Evolutionary conservation across 2,113 vertebrate genomes (phyloP).

Genomic region (Pyxicephalus adspersus): DNA sequence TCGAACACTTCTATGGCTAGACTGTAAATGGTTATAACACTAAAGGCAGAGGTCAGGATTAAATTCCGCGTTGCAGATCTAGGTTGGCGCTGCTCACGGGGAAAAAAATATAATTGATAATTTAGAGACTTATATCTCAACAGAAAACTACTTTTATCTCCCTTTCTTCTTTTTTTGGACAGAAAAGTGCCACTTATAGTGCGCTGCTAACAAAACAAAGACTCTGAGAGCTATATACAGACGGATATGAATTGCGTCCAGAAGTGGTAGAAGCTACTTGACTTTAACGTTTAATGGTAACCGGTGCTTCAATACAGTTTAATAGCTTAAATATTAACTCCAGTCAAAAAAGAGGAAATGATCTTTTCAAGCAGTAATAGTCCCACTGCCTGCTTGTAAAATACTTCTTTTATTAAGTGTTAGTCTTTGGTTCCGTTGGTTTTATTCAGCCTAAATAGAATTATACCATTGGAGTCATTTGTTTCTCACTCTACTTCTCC

Average conservation of each 20-base stretch:
- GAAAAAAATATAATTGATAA: constrained; percentile 40
- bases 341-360: no score
- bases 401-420: no score
- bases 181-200: not conserved
- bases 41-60: constrained; percentile 25
- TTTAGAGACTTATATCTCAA: not conserved
- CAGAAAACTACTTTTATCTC: not conserved
- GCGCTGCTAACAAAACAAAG: not conserved
- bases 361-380: no score
- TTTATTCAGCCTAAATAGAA: no score
- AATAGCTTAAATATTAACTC: no score
- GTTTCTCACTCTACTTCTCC: no score
- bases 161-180: not conserved
- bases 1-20: not conserved
- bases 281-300: not conserved
- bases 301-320: not conserved
- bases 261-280: not conserved
- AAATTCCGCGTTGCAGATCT: not conserved
- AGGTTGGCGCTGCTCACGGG: not conserved
- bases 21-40: constrained; percentile 21
- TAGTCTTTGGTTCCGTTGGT: no score
- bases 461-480: no score
- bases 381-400: no score
- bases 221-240: not conserved
- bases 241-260: not conserved